Conservation (phyloP, 2,888 invertebrate genomes). For the Megastigmus dorsalis region DNA sequence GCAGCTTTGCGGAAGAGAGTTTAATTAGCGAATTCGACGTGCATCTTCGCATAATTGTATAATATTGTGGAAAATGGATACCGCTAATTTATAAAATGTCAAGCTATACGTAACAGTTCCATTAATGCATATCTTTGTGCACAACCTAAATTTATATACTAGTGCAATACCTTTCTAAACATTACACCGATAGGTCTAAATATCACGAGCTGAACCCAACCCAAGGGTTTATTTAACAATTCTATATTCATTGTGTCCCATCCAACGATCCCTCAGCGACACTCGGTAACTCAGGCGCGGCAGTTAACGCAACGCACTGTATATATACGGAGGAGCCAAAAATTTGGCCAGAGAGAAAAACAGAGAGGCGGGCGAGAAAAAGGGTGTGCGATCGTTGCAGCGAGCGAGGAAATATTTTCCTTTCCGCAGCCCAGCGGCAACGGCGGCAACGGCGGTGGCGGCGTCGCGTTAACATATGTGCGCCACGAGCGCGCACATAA, state of each 20-base stretch:
- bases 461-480: constrained; percentile 36
- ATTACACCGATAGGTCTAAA: too few species aligned
- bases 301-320: not conserved
- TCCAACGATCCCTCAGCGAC: too few species aligned
- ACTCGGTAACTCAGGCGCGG: too few species aligned
- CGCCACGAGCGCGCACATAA: constrained; percentile 15
- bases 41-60: not conserved
- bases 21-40: constrained; percentile 6
- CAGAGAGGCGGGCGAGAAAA: not conserved
- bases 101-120: not conserved
- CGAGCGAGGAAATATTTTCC: constrained; percentile 31
- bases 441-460: too few species aligned
- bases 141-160: too few species aligned
- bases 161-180: too few species aligned
- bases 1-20: not conserved
- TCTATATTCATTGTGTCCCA: too few species aligned
- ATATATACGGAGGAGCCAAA: not conserved
- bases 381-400: not conserved
- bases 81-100: constrained; percentile 18
- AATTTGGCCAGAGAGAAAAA: constrained; percentile 20
- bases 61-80: not conserved
- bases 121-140: not conserved
- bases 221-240: too few species aligned
- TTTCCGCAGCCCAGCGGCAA: not conserved
- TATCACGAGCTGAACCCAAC: too few species aligned